Base-by-base conservation (phyloP, 2,113 vertebrate genomes). In the Sterna hirundo region DNA sequence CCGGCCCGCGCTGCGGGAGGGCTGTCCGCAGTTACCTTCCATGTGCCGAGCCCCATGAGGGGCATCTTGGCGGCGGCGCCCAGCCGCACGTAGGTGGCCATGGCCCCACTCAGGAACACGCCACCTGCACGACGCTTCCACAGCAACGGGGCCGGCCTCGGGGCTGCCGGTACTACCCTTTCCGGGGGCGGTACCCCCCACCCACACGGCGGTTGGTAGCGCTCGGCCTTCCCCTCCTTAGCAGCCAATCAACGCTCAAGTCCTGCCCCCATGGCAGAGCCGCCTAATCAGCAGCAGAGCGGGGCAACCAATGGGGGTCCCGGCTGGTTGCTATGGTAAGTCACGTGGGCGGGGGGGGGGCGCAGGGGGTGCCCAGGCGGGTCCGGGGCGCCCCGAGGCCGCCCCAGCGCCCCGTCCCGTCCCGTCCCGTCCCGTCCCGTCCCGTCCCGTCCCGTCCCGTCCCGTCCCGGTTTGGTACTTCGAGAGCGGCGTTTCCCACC, bases 21-120 rank as follows among this genome's bases (percentile, higher is more conserved):
- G 5, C 25, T 9, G 9, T 12, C 15, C 13, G 5, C 27, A 2
- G 19, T 54, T 71, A 99, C 99, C 98, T 99, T 99, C 99, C 99
- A 99, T 0, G 99, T 99, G 6, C 99, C 99, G 61, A 99, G 97
- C 18, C 99, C 99, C 44, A 99, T 4, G 13, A 98, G 89, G 19
- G 99, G 99, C 93, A 98, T 97, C 42, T 94, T 94, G 9, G 96
- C 98, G 0, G 97, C 98, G 0, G 77, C 97, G 30, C 96, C 97
- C 11, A 99, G 93, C 77, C 97, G 97, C 61, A 97, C 69, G 6
- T 40, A 90, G 1, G 44, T 81, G 7, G 98, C 98, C 99, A 99
- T 99, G 0, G 0, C 23, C 1, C 6, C 21, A 1, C n/a, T 1
- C 1, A 0, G 3, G 5, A 15, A 11, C 2, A 1, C 13, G 1